phyloP scores from a whole-genome alignment of 2,888 invertebrate genomes.

The Eupithecia insigniata region DNA sequence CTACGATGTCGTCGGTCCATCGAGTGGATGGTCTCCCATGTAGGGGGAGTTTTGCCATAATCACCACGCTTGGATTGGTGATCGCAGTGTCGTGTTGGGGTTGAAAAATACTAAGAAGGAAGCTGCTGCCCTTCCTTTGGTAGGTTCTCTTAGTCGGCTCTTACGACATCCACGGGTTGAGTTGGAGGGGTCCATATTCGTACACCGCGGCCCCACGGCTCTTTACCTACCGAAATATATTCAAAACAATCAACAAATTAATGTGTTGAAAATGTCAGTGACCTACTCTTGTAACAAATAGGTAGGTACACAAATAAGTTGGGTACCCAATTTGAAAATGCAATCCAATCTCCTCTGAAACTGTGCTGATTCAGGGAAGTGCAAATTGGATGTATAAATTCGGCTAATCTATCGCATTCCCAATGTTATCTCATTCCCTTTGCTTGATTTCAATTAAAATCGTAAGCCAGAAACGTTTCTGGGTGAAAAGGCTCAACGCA shows the following conservation, averaged over 20 bases:
- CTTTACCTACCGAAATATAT: background rate
- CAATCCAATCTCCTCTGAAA: constrained; percentile 3
- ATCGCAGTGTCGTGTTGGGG: no score
- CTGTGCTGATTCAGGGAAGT: constrained; percentile 22
- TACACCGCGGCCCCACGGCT: no score
- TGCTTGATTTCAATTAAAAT: constrained; percentile 7
- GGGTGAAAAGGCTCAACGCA: background rate
- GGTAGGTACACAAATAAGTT: background rate
- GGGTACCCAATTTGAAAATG: background rate
- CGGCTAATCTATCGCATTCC: constrained; percentile 16
- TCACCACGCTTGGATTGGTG: no score
- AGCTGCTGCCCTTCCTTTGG: no score
- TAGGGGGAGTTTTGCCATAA: no score
- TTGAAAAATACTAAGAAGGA: no score
- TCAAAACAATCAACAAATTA: background rate
- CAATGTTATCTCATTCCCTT: background rate
- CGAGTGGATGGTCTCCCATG: no score
- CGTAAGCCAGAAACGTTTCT: background rate
- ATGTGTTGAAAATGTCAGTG: background rate
- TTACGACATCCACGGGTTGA: no score
- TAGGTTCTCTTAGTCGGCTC: no score
- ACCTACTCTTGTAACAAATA: background rate
- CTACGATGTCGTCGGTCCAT: no score
- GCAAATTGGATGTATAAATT: constrained; percentile 39
- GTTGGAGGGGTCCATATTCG: no score